A percentile compares a stretch with the other conserved stretches of the same genome.
phyloP scores from a whole-genome alignment of 2,113 vertebrate genomes.

The Rhinichthys klamathensis region DNA sequence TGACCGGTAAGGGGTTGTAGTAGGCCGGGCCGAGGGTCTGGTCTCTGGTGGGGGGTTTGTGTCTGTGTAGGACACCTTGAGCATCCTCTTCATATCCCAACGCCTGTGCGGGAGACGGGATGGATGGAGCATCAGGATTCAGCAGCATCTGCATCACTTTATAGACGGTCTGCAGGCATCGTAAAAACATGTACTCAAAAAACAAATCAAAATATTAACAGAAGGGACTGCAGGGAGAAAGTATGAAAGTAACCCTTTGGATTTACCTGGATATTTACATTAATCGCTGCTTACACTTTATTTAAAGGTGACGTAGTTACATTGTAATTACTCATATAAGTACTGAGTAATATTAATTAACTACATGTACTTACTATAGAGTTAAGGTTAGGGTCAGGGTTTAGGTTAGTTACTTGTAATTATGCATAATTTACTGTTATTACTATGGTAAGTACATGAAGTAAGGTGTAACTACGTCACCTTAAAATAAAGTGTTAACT shows the following conservation, averaged over 20 bases:
- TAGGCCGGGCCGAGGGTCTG: slow-evolving; percentile 78
- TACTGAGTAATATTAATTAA: no score
- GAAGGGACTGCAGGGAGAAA: neutral
- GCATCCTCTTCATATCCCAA: slow-evolving; percentile 78
- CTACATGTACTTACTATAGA: no score
- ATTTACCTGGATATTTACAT: neutral
- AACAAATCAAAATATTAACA: neutral
- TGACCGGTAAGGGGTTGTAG: slow-evolving; percentile 75
- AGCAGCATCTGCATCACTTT: slow-evolving; percentile 57
- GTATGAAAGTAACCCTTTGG: neutral
- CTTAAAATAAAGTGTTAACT: no score
- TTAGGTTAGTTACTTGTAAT: no score
- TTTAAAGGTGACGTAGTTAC: no score
- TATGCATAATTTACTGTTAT: no score
- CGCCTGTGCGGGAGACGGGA: slow-evolving; percentile 77
- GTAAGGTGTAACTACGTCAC: no score
- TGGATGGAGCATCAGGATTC: slow-evolving; percentile 74
- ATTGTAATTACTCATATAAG: no score
- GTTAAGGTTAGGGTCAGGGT: no score
- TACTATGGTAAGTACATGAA: no score
- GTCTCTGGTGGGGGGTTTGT: slow-evolving; percentile 70
- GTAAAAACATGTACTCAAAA: neutral
- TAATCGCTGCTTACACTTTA: neutral
- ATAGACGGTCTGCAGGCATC: neutral
- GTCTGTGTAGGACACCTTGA: slow-evolving; percentile 69